Evolutionary conservation across 1,140 invertebrate species (phyloP).

Genomic region (Acromyrmex echinatior): DNA sequence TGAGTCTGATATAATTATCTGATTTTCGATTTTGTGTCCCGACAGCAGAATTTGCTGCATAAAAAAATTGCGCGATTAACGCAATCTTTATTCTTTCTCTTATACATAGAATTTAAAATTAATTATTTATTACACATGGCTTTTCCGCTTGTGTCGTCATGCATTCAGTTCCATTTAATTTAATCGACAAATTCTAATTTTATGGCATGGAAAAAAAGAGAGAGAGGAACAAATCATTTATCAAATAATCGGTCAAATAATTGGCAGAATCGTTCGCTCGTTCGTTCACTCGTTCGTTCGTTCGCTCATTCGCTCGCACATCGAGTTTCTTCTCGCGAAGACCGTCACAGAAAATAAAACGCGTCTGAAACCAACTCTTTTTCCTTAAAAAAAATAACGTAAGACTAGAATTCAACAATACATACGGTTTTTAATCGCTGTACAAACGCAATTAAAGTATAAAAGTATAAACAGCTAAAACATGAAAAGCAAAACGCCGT

Average conservation of each 20-base stretch:
- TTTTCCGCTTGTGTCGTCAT: not conserved
- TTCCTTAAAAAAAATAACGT: constrained; percentile 79
- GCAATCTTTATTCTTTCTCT: constrained; percentile 7
- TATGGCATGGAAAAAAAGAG: constrained; percentile 38
- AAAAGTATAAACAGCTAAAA: constrained; percentile 86
- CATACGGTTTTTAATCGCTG: constrained; percentile 81
- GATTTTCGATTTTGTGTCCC: not conserved
- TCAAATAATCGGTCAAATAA: constrained; percentile 50
- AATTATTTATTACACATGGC: not conserved
- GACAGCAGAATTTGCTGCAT: not conserved
- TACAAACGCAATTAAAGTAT: constrained; percentile 80
- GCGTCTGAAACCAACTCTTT: constrained; percentile 70
- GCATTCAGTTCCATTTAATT: constrained; percentile 18
- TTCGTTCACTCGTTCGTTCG: constrained; percentile 6
- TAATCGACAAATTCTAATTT: constrained; percentile 20
- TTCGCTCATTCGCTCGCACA: constrained; percentile 4
- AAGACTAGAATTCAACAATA: constrained; percentile 87
- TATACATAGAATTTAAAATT: not conserved
- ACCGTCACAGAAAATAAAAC: constrained; percentile 63
- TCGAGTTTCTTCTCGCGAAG: constrained; percentile 39
- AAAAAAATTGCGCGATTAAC: constrained; percentile 1
- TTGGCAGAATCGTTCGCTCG: constrained; percentile 37
- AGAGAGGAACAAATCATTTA: constrained; percentile 19
- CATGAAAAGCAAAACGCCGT: constrained; percentile 79
- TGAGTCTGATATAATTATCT: not conserved